Evolutionary conservation across 2,113 vertebrate genomes (phyloP), one percentile per base, ranked within the genome.

Genomic region (Odocoileus hemionus): DNA sequence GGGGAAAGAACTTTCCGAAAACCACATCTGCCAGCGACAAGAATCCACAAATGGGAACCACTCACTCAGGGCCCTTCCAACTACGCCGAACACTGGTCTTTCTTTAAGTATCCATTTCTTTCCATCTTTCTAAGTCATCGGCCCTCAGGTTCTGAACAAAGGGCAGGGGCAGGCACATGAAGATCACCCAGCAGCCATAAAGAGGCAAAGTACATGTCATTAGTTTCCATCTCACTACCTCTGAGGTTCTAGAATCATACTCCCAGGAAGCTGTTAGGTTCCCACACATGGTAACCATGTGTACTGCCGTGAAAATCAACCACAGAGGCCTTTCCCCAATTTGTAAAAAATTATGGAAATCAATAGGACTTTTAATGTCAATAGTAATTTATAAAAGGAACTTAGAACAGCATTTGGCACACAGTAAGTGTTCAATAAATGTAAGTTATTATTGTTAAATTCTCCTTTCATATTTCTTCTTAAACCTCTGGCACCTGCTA

Each of bases 351-450:
- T 61, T 90, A 85, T 6, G 2, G 85, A 95, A 82, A 80, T 92
- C 61, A 16, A 14, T 36, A 76, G 86, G 30, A 87, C 61, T 95
- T 95, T 96, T 80, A 83, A 94, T 92, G 93, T 67, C 80, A 96
- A 84, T 25, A 76, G 54, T 76, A n/a, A 96, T 64, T 47, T 47
- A 64, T n/a, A 55, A 54, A 91, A 54, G 45, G 74, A 47, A 86
- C 74, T 64, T 88, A 36, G 83, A 58, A 39, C 15, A 64, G 60
- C n/a, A 54, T 26, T 88, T 76, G 95, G 79, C 39, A 86, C 54
- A 39, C 12, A 76, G 91, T 70, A 84, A 82, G 47, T 60, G 8
- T 36, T 88, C 70, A 52, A 61, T 94, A 76, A 83, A 78, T 43
- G 39, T 57, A 86, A 45, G 78, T 58, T 82, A 61, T 43, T 80